Conservation (phyloP, 2,888 invertebrate species). For the Dasypolia templi region DNA sequence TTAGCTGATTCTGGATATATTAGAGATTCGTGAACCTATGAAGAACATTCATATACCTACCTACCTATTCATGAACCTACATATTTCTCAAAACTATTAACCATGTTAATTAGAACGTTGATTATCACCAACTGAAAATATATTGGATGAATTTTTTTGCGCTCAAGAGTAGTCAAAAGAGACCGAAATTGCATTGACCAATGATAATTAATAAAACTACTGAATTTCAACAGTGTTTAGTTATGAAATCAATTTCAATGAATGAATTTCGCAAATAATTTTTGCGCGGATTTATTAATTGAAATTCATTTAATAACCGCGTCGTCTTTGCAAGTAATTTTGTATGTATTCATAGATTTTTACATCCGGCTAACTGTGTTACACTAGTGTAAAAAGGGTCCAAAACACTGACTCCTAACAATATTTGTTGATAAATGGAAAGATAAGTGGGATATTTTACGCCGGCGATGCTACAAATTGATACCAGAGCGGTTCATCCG, state of each 20-base stretch:
- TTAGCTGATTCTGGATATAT: neutral
- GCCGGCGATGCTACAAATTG: slow-evolving; percentile 82
- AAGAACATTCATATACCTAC: too few species aligned
- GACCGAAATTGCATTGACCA: too few species aligned
- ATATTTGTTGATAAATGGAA: slow-evolving; percentile 81
- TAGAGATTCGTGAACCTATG: neutral
- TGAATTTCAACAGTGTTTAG: neutral
- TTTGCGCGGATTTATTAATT: neutral
- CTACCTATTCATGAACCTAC: too few species aligned
- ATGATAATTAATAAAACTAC: neutral
- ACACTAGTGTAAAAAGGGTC: slow-evolving; percentile 56
- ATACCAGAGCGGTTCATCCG: slow-evolving; percentile 75
- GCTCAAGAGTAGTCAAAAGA: neutral
- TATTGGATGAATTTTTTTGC: neutral
- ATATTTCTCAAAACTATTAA: neutral
- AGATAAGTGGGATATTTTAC: slow-evolving; percentile 81
- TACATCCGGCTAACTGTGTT: slow-evolving; percentile 14
- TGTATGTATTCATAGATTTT: neutral
- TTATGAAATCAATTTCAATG: neutral
- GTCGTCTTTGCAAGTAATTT: neutral
- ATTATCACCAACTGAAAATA: neutral
- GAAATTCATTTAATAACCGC: neutral
- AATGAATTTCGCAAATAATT: too few species aligned
- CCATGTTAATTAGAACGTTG: neutral
- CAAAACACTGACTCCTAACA: slow-evolving; percentile 68